Conservation (phyloP, 2,797 vertebrate genomes). For the Eutrigla gurnardus region DNA sequence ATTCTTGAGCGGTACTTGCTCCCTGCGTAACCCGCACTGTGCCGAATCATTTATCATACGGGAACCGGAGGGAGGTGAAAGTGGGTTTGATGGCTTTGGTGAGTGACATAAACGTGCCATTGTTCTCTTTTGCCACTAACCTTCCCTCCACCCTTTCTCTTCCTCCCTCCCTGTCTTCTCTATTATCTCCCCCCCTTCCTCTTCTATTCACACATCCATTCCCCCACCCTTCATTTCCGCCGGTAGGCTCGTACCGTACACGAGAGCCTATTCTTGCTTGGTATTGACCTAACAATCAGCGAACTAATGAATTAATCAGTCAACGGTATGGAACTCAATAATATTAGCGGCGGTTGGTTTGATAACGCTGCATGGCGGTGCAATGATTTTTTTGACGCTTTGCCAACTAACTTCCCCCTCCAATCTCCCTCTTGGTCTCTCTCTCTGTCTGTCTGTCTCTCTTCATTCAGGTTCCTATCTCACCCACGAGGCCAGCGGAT, state of each 20-base stretch:
- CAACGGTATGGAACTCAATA: conserved; percentile 71
- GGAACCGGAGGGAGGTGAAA: conserved; percentile 36
- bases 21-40: conserved; percentile 48
- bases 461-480: conserved; percentile 89
- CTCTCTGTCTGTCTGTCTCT: conserved; percentile 38
- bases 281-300: conserved; percentile 82
- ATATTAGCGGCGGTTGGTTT: conserved; percentile 64
- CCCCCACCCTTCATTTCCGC: conserved; percentile 54
- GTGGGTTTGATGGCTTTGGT: conserved; percentile 62
- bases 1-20: conserved; percentile 46
- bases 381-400: conserved; percentile 69
- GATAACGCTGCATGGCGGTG: conserved; percentile 71
- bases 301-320: conserved; percentile 82
- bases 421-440: conserved; percentile 56
- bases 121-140: conserved; percentile 70
- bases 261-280: conserved; percentile 82
- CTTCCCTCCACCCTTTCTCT: conserved; percentile 62
- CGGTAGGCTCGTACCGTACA: conserved; percentile 80
- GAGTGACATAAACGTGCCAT: conserved; percentile 61
- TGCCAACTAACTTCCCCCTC: conserved; percentile 75
- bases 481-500: conserved; percentile 94
- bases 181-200: conserved; percentile 46
- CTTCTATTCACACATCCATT: conserved; percentile 50
- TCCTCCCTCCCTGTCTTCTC: conserved; percentile 56
- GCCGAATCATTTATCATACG: conserved; percentile 60